These are phyloP conservation scores for Chionoecetes opilio DNA, from an alignment of 1,140 invertebrate genomes.

Conservation along the genomic window DNA sequence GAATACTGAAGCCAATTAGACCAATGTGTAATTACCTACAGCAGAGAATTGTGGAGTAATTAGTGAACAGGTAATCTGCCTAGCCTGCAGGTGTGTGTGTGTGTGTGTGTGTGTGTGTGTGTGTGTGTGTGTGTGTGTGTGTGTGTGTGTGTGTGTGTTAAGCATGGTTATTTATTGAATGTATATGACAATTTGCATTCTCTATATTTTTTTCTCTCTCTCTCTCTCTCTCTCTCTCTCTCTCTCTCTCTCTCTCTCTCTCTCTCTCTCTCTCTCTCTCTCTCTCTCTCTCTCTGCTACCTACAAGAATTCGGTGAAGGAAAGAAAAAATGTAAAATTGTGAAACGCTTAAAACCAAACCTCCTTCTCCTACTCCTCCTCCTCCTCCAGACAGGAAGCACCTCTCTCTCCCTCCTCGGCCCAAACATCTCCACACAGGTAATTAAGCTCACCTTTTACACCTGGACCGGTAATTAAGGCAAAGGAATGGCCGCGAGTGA, in stretches of 20 bases:
- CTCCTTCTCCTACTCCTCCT: no score
- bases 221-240: neutral
- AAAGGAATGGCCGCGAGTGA: neutral
- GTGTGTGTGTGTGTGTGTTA: no score
- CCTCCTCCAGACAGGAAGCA: no score
- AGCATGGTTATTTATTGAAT: no score
- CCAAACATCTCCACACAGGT: neutral
- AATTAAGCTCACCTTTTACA: constrained; percentile 30
- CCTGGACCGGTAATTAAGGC: neutral
- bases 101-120: no score
- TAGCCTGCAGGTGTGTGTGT: neutral
- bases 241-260: neutral
- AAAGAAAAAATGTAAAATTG: no score
- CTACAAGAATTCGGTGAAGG: no score
- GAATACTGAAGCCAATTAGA: neutral
- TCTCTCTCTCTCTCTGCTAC: neutral
- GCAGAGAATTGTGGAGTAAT: neutral
- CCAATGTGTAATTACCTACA: neutral
- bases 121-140: no score
- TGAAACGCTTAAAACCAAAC: no score
- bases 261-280: neutral
- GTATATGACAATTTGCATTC: neutral
- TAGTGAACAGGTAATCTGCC: constrained; percentile 5
- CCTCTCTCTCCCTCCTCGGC: no score
- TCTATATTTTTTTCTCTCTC: neutral